Base-by-base conservation (phyloP, 2,113 vertebrate species). In the Rostratula benghalensis region DNA sequence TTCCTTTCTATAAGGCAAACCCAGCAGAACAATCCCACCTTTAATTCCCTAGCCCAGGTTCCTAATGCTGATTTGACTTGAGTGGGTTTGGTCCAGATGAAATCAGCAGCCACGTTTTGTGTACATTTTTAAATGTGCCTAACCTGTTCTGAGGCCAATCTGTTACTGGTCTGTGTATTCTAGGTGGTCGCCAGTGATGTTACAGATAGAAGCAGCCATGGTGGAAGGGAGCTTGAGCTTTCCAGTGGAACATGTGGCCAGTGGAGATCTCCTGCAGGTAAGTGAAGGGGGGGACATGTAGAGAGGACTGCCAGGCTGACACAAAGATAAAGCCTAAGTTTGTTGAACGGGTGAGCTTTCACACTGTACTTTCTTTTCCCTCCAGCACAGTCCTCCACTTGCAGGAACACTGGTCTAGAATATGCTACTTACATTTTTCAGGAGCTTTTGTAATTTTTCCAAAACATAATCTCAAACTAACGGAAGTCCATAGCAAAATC, bases 391-490 rank as follows among this genome's bases (percentile, higher is more conserved):
- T 41, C 71, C 31, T 86, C 33, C 13, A 1, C 48, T 68, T 81
- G 48, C 39, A 87, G 76, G 17, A 11, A 39, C 27, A 7, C 11
- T 39, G 35, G 6, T 82, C 43, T 82, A 63, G 56, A 79, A 68
- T n/a, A 43, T 14, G 43, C 39, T 84, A 37, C 83, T 80, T 65
- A 48, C 1, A 60, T 86, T 97, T 76, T 92, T 86, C 50, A 83
- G 56, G 51, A 91, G 65, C 56, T 91, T 89, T 89, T 50, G n/a
- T 57, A 69, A 31, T 78, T 92, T 80, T 91, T 65, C 46, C 60
- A 83, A 76, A 88, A 70, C 41, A 9, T 64, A 83, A 87, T 93
- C 71, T 86, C 65, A 28, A 89, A 63, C 33, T 43, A 60, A 60
- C 4, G 1, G 14, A 87, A 82, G 7, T 45, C 67, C 41, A 7